A percentile compares a stretch with the other conserved stretches of the same genome.
phyloP scores from a whole-genome alignment of 2,888 invertebrate species.

The Tinea semifulvella region DNA sequence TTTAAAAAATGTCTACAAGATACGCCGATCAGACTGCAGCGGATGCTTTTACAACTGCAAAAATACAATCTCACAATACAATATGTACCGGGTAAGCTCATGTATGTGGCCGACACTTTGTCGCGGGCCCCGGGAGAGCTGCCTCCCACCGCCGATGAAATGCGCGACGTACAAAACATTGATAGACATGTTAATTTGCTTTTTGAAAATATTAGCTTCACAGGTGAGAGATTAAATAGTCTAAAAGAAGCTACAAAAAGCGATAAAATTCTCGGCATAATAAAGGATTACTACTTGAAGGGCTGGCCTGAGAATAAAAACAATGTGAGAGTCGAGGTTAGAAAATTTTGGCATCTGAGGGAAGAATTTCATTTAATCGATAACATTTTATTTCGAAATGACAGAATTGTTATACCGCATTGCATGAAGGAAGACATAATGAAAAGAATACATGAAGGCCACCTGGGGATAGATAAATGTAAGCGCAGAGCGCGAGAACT shows the following conservation, averaged over 20 bases:
- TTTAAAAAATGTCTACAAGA: conserved; percentile 24
- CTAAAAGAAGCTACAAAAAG: background rate
- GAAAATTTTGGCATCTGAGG: background rate
- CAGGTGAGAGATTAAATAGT: background rate
- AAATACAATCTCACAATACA: conserved; percentile 24
- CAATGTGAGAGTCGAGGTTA: background rate
- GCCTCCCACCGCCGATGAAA: conserved; percentile 14
- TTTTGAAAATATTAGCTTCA: background rate
- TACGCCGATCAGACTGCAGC: conserved; percentile 24
- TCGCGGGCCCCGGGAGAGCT: conserved; percentile 23
- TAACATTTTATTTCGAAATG: conserved; percentile 2
- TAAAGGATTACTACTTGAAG: background rate
- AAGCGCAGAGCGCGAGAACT: conserved; percentile 19
- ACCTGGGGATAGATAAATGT: conserved; percentile 17
- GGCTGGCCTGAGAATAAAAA: conserved; percentile 2
- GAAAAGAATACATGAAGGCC: conserved; percentile 17
- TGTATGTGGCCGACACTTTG: conserved; percentile 27
- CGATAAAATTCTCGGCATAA: background rate
- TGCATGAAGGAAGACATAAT: conserved; percentile 11
- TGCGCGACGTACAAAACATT: conserved; percentile 11
- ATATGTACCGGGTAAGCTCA: conserved; percentile 25
- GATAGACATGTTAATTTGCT: background rate
- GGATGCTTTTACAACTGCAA: conserved; percentile 25
- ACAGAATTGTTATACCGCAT: conserved; percentile 1
- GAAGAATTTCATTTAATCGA: background rate